Evolutionary conservation across 2,888 invertebrate genomes (phyloP), one percentile per base, ranked within the genome.

Genomic region (Opisthograptis luteolata): DNA sequence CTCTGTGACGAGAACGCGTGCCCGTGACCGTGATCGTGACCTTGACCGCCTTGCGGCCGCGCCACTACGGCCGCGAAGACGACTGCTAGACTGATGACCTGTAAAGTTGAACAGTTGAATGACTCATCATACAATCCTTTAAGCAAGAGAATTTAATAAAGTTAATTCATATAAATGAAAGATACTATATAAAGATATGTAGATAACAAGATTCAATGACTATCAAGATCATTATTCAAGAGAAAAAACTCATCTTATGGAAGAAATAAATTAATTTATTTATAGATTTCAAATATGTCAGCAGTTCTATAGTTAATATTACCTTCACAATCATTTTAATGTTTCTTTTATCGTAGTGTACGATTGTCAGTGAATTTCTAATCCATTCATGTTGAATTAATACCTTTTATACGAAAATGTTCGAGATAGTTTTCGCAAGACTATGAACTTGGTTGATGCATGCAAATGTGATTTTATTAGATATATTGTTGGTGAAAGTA

Each of bases 371-470:
- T 22, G 37, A 44, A 39, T 52, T 28, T 58, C 44, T 63, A 59
- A 63, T 55, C 56, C 56, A 59, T 59, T 37, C 20, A 51, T 55
- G 57, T 48, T 52, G 36, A 48, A 39, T 35, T 46, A 59, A 52
- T 32, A 60, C 49, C 52, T 60, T 66, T 57, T 66, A 66, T 64
- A 67, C 37, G 48, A 56, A 54, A 31, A 46, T 53, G 53, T 49
- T 58, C 60, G 55, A 53, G 55, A 67, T 57, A 61, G 54, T 68
- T 72, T 60, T 63, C 61, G 64, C 60, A 73, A 73, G 58, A 42
- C 47, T 59, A 44, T 62, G 61, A 62, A 62, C 64, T 68, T 65
- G 63, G 50, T 42, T 44, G 58, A 53, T 49, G 48, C 60, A 58
- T 58, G 56, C 52, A 52, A 58, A 58, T 58, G 45, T 44, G 47